phyloP scores from a whole-genome alignment of 2,797 vertebrate species.

The Masticophis lateralis region DNA sequence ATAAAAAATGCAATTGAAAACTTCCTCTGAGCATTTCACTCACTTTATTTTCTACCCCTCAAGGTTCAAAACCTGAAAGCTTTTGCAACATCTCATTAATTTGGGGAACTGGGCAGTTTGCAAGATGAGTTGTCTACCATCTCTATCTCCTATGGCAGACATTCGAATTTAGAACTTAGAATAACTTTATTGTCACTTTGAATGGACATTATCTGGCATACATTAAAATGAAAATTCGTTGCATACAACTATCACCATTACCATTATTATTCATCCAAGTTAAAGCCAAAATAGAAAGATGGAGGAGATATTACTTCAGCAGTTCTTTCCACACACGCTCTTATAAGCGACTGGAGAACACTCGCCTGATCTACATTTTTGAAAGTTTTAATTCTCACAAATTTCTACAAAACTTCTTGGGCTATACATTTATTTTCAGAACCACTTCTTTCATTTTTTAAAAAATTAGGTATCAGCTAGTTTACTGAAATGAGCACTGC shows the following conservation, averaged over 20 bases:
- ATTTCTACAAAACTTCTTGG: not conserved
- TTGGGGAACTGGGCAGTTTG: not conserved
- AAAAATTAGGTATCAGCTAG: not conserved
- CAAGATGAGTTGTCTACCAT: not conserved
- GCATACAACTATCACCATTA: too few species aligned
- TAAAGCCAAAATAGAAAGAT: not conserved
- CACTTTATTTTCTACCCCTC: not conserved
- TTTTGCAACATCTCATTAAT: not conserved
- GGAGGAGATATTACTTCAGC: not conserved
- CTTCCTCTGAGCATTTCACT: not conserved
- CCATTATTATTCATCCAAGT: not conserved
- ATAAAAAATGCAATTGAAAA: not conserved
- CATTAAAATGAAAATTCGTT: too few species aligned
- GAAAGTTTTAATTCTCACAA: slow-evolving; percentile 1
- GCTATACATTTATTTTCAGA: not conserved
- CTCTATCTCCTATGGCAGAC: not conserved
- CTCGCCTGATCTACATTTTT: not conserved
- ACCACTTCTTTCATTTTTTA: not conserved
- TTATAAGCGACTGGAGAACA: not conserved
- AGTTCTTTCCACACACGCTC: not conserved
- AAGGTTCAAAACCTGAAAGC: not conserved
- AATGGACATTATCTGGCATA: too few species aligned
- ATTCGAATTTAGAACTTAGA: too few species aligned
- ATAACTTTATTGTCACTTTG: too few species aligned
- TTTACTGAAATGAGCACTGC: not conserved